Percentiles rank a stretch among this genome's conserved stretches.
phyloP scores from a whole-genome alignment of 1,140 invertebrate genomes.

The Drosophila mauritiana region DNA sequence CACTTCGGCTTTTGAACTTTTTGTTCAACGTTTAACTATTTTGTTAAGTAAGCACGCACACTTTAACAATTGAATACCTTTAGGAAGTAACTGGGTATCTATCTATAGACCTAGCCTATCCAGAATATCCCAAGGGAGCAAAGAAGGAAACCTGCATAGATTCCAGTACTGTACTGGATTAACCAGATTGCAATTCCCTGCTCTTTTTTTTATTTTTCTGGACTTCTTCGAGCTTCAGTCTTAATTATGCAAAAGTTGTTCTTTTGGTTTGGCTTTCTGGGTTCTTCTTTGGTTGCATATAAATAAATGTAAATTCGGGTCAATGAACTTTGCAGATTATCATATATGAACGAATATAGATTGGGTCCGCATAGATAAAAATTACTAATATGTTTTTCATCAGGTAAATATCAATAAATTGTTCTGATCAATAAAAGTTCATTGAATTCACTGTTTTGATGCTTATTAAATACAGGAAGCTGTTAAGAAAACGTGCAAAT shows the following conservation, averaged over 20 bases:
- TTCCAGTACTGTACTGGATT: constrained; percentile 48
- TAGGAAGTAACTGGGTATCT: too few relatives aligned
- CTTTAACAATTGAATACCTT: too few relatives aligned
- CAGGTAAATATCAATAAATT: too few relatives aligned
- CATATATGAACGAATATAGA: constrained; percentile 18
- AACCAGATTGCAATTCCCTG: constrained; percentile 54
- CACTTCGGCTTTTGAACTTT: neutral
- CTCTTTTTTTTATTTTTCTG: constrained; percentile 49
- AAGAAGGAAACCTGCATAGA: constrained; percentile 14
- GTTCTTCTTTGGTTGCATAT: constrained; percentile 29
- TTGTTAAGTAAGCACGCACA: neutral
- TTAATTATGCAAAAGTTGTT: constrained; percentile 51
- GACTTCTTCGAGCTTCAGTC: constrained; percentile 8
- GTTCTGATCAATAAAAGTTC: neutral
- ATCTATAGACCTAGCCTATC: too few relatives aligned
- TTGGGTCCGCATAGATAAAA: neutral
- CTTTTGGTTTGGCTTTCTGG: constrained; percentile 11
- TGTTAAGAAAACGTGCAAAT: neutral
- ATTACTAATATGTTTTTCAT: too few relatives aligned
- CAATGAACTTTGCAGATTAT: constrained; percentile 53
- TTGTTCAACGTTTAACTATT: neutral
- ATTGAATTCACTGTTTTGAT: neutral
- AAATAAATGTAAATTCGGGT: constrained; percentile 23
- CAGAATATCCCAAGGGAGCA: neutral
- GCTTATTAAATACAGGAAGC: neutral